These are phyloP conservation scores for Yasuhikotakia modesta DNA, from an alignment of 2,797 vertebrate species.

Conservation along the genomic window DNA sequence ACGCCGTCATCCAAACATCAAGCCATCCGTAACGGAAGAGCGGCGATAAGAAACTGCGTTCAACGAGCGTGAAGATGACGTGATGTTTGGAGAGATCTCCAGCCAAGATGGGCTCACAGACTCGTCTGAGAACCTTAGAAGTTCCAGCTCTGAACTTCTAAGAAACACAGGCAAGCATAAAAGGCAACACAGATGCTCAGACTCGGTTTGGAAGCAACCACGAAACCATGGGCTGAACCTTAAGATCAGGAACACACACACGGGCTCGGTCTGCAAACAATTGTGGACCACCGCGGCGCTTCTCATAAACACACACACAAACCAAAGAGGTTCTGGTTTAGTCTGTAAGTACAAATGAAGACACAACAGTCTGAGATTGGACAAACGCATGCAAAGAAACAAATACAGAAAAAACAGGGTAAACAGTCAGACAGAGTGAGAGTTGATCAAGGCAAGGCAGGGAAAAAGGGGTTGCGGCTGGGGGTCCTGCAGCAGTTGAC, in stretches of 20 bases:
- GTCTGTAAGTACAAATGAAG: constrained; percentile 25
- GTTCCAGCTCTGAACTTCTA: no score
- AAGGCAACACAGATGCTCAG: constrained; percentile 3
- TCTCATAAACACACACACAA: constrained; percentile 17
- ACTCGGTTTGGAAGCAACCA: constrained; percentile 9
- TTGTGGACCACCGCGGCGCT: constrained; percentile 23
- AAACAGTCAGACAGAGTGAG: not conserved
- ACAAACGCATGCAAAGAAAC: not conserved
- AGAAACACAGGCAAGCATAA: no score
- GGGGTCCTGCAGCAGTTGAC: constrained; percentile 16
- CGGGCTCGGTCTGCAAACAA: constrained; percentile 13
- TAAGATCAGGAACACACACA: constrained; percentile 25
- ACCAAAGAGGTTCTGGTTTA: not conserved
- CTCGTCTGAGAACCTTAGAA: constrained; percentile 15
- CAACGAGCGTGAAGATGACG: constrained; percentile 28
- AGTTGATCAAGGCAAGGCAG: constrained; percentile 2
- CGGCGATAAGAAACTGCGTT: not conserved
- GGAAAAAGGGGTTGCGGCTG: not conserved
- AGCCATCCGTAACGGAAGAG: constrained; percentile 29
- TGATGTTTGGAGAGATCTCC: constrained; percentile 39
- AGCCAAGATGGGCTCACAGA: constrained; percentile 17
- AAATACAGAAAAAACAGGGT: no score
- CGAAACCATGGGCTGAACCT: constrained; percentile 29
- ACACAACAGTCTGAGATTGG: not conserved
- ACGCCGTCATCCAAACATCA: constrained; percentile 13